A percentile compares a stretch with the other conserved stretches of the same genome.
phyloP scores from a whole-genome alignment of 2,113 vertebrate species.

The Stigmatopora nigra region DNA sequence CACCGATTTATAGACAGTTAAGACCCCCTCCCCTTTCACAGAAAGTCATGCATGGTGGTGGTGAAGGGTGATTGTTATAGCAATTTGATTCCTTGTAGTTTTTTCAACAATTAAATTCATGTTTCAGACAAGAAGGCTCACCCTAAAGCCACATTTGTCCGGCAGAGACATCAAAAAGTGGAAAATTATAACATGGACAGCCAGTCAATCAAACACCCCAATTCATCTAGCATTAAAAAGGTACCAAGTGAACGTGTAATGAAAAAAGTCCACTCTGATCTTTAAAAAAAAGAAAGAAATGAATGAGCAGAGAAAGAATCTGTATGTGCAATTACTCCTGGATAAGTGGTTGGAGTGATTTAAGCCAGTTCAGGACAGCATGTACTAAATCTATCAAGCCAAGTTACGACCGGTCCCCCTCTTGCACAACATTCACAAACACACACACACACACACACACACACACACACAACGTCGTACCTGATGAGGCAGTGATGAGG shows the following conservation, averaged over 20 bases:
- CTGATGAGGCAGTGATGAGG: slow-evolving; percentile 63
- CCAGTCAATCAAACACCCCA: slow-evolving; percentile 3
- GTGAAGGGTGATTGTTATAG: slow-evolving; percentile 1
- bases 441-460: background rate
- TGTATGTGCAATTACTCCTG: slow-evolving; percentile 55
- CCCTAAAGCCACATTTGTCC: background rate
- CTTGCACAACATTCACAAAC: background rate
- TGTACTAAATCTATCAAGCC: slow-evolving; percentile 55
- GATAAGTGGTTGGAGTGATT: slow-evolving; percentile 61
- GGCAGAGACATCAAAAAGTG: background rate
- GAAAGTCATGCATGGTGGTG: slow-evolving; percentile 15
- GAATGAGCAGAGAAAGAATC: slow-evolving; percentile 16
- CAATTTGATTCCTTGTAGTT: slow-evolving; percentile 16
- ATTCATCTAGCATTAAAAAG: background rate
- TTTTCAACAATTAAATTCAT: slow-evolving; percentile 17
- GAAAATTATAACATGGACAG: background rate
- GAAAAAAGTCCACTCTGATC: background rate
- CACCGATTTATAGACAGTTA: slow-evolving; percentile 48
- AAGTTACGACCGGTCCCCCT: slow-evolving; percentile 32
- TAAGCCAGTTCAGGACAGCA: slow-evolving; percentile 46
- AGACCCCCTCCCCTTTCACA: slow-evolving; percentile 26
- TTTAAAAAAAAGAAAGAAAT: slow-evolving; percentile 8
- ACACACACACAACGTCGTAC: slow-evolving; percentile 21
- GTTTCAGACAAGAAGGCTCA: slow-evolving; percentile 14
- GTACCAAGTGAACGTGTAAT: background rate